A percentile compares a stretch with the other conserved stretches of the same genome.
Evolutionary conservation across 2,113 vertebrate genomes (phyloP).

Genomic region (Pteruthius melanotis): DNA sequence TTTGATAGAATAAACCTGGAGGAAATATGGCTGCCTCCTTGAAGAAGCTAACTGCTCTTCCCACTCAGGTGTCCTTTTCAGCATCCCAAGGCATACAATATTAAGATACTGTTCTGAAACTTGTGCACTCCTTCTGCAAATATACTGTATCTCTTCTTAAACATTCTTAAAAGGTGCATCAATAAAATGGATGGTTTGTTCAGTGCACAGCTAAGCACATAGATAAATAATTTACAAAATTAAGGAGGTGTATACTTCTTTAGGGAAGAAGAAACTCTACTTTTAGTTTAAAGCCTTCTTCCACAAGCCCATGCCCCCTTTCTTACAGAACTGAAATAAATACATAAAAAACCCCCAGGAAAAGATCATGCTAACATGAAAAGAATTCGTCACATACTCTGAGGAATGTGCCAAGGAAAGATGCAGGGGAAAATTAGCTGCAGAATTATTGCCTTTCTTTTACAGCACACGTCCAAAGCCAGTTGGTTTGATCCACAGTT

Average conservation of each 20-base stretch:
- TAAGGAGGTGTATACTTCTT: background rate
- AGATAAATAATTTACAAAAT: background rate
- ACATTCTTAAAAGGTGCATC: background rate
- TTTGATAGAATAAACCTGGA: constrained; percentile 7
- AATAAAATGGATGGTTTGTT: background rate
- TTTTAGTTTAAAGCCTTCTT: background rate
- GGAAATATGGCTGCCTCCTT: background rate
- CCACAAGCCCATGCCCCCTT: background rate
- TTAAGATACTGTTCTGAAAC: background rate
- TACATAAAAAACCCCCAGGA: background rate
- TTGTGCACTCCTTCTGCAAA: background rate
- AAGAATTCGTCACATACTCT: background rate
- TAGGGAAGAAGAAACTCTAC: background rate
- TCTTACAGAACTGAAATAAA: background rate
- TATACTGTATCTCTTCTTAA: background rate
- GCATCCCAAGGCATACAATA: background rate
- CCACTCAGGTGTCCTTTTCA: background rate
- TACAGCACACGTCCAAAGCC: background rate
- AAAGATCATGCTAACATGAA: background rate
- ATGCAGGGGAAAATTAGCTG: background rate
- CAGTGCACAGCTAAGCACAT: background rate
- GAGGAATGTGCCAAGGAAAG: background rate
- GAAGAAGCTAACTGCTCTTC: background rate
- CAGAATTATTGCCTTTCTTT: background rate
- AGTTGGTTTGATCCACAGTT: background rate